A percentile compares a stretch with the other conserved stretches of the same genome.
Evolutionary conservation across 2,113 vertebrate genomes (phyloP).

Genomic region (Montifringilla adamsi): DNA sequence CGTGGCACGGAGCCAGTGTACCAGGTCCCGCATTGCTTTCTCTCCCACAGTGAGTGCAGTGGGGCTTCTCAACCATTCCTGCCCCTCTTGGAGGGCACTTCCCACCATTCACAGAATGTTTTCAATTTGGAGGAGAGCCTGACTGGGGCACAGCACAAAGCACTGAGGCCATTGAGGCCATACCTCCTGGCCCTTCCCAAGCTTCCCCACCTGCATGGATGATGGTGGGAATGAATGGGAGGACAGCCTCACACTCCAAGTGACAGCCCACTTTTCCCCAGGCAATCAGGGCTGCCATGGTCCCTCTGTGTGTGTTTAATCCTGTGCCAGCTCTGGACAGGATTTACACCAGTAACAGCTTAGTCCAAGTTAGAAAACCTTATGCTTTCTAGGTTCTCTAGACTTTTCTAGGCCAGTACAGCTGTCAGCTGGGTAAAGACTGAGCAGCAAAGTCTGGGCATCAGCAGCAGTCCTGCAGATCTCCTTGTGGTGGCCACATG

Average conservation of each 20-base stretch:
- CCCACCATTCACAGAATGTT: background rate
- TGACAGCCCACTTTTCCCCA: background rate
- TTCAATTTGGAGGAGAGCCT: background rate
- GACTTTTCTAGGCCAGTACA: background rate
- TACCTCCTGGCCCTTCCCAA: background rate
- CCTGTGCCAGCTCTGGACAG: background rate
- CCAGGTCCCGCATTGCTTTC: background rate
- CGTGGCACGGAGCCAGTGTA: rapidly evolving
- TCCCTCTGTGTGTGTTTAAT: background rate
- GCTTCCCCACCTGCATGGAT: background rate
- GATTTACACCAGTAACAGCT: background rate
- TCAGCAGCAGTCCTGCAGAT: background rate
- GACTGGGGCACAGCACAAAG: background rate
- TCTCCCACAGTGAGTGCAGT: rapidly evolving
- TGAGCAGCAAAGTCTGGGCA: background rate
- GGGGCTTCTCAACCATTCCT: background rate
- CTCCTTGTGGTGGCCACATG: background rate
- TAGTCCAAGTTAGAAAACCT: background rate
- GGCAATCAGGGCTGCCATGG: rapidly evolving
- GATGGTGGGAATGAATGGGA: background rate
- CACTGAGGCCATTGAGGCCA: background rate
- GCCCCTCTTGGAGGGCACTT: background rate
- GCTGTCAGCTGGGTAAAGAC: background rate
- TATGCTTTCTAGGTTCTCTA: background rate
- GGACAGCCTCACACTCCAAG: background rate